Conservation (phyloP, 2,888 invertebrate genomes). For the Dastarcus helophoroides region DNA sequence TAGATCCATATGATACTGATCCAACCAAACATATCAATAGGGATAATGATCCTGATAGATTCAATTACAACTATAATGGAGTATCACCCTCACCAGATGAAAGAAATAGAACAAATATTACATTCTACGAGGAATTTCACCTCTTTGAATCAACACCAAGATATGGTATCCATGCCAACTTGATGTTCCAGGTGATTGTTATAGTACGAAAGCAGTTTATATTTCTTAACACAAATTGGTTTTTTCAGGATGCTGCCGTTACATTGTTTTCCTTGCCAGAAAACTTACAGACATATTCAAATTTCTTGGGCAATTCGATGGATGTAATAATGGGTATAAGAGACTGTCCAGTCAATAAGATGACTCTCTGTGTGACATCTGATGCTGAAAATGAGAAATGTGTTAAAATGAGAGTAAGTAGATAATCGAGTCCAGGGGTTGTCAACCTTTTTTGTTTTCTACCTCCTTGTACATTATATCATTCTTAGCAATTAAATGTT, state of each 20-base stretch:
- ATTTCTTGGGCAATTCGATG: slow-evolving; percentile 57
- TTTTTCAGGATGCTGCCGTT: slow-evolving; percentile 57
- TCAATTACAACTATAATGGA: slow-evolving; percentile 11
- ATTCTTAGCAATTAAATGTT: no score
- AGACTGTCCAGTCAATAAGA: slow-evolving; percentile 73
- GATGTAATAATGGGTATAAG: slow-evolving; percentile 62
- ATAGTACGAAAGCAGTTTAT: no score
- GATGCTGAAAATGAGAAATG: slow-evolving; percentile 85
- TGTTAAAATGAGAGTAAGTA: slow-evolving; percentile 71
- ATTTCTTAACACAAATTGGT: slow-evolving; percentile 7
- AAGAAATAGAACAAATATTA: slow-evolving; percentile 21
- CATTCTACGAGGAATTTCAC: slow-evolving; percentile 49
- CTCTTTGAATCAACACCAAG: slow-evolving; percentile 61
- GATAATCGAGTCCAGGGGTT: no score
- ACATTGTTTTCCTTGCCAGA: slow-evolving; percentile 55
- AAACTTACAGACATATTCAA: slow-evolving; percentile 63
- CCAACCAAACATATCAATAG: slow-evolving; percentile 6
- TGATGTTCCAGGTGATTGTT: slow-evolving; percentile 72
- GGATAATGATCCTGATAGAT: slow-evolving; percentile 11
- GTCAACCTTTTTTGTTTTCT: no score
- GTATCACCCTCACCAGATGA: slow-evolving; percentile 4
- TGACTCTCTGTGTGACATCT: slow-evolving; percentile 84
- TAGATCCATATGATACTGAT: slow-evolving; percentile 28
- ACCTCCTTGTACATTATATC: no score
- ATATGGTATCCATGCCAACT: slow-evolving; percentile 59